Evolutionary conservation across 2,113 vertebrate species (phyloP), one percentile per base, ranked within the genome.

Genomic region (Labrus mixtus): DNA sequence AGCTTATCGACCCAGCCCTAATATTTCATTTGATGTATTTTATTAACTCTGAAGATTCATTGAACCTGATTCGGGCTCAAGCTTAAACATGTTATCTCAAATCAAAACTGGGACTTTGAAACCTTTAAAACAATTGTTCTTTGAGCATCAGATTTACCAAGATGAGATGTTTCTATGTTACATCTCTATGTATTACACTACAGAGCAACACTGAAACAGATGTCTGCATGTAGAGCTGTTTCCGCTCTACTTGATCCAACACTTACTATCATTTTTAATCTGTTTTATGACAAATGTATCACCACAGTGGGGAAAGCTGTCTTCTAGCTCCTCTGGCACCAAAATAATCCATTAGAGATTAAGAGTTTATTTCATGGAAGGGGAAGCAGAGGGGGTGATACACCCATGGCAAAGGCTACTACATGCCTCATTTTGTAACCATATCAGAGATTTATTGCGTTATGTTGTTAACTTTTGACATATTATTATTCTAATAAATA

Each of bases 281-380:
- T 64, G 41, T 76, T 87, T 88, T 74, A 78, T 73, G 56, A 73
- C 13, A 23, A 37, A 9, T 72, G 53, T 79, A 53, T 63, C 54
- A 39, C 41, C 56, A 43, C 9, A 11, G 60, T 64, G 53, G 11
- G 76, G 68, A 64, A 8, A 39, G 16, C 48, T 53, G 45, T 73
- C 54, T 76, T 82, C 51, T 19, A 59, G 45, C 58, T 77, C 55
- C n/a, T 43, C 55, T 73, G 56, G 71, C 71, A 33, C 69, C 50
- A 54, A 72, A 78, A 76, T 82, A 82, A 83, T 86, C 84, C 75
- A 70, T 79, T 33, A 85, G 85, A 89, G 82, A 84, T 84, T 82
- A 84, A 74, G 51, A 68, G n/a, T 41, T 79, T 66, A 81, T 83
- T 79, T 73, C 64, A 65, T 78, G 70, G 61, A 64, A 23, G 25